Conservation (phyloP, 2,888 invertebrate genomes). For the Liposcelis brunnea region DNA sequence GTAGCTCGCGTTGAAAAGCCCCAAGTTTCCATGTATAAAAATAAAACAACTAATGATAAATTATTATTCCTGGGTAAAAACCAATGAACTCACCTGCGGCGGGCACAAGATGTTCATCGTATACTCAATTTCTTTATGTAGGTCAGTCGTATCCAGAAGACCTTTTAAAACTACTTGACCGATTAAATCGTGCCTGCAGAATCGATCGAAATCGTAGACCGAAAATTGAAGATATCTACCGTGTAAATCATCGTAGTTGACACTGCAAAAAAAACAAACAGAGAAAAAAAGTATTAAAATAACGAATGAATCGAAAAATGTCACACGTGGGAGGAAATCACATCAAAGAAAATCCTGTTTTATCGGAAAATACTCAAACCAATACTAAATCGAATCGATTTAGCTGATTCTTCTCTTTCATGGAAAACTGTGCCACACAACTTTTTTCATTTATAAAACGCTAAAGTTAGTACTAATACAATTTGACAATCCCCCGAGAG, state of each 20-base stretch:
- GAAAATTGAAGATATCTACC: constrained; percentile 68
- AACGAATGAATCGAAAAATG: too few relatives aligned
- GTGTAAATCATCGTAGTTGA: constrained; percentile 55
- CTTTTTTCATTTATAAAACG: too few relatives aligned
- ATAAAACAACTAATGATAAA: too few relatives aligned
- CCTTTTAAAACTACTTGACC: constrained; percentile 70
- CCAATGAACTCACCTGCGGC: constrained; percentile 42
- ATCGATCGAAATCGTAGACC: constrained; percentile 76
- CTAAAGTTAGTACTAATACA: too few relatives aligned
- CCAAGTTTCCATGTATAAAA: too few relatives aligned
- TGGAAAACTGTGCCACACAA: too few relatives aligned
- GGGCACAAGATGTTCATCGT: constrained; percentile 70
- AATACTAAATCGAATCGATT: too few relatives aligned
- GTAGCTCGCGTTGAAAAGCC: too few relatives aligned
- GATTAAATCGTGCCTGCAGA: constrained; percentile 72
- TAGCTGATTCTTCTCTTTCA: too few relatives aligned
- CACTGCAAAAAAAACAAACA: constrained; percentile 32
- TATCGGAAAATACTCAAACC: too few relatives aligned
- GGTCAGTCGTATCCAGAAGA: constrained; percentile 56
- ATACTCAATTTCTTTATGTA: constrained; percentile 65
- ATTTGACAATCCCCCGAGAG: constrained; percentile 3
- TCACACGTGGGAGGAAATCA: constrained; percentile 6
- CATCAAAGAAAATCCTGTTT: too few relatives aligned
- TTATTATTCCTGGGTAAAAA: too few relatives aligned
- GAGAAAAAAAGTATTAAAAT: neutral